phyloP scores from a whole-genome alignment of 2,888 invertebrate genomes.

The Cheilosia urbana region DNA sequence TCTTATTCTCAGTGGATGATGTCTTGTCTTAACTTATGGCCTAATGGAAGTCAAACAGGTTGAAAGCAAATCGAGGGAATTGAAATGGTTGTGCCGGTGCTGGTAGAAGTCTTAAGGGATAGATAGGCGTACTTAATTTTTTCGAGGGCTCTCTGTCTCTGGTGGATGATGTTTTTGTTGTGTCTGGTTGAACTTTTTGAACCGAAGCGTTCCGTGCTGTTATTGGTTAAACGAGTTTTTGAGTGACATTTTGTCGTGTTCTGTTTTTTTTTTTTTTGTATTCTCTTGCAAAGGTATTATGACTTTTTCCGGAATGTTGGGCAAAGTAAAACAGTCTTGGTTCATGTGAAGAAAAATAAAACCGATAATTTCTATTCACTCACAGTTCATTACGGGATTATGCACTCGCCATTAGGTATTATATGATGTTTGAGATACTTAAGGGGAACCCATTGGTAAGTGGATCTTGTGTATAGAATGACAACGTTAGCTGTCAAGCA shows the following conservation, averaged over 20 bases:
- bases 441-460: constrained; percentile 17
- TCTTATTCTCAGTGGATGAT: constrained; percentile 26
- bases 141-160: constrained; percentile 45
- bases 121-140: constrained; percentile 44
- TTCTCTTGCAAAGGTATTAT: constrained; percentile 30
- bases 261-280: constrained; percentile 1
- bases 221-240: constrained; percentile 31
- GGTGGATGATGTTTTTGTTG: not conserved
- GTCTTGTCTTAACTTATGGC: constrained; percentile 44
- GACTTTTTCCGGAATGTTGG: constrained; percentile 39
- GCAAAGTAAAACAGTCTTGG: not conserved
- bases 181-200: constrained; percentile 39
- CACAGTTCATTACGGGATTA: constrained; percentile 70
- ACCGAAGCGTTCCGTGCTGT: constrained; percentile 20
- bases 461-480: constrained; percentile 30
- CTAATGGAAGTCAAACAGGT: constrained; percentile 75
- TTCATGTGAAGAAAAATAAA: constrained; percentile 28
- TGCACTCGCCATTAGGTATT: constrained; percentile 72
- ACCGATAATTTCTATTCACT: constrained; percentile 57
- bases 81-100: constrained; percentile 64
- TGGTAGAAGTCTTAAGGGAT: constrained; percentile 39
- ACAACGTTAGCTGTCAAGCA: constrained; percentile 46
- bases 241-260: constrained; percentile 17
- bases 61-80: constrained; percentile 68
- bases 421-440: constrained; percentile 63